Evolutionary conservation across 2,113 vertebrate species (phyloP).

Genomic region (Rhea americana): DNA sequence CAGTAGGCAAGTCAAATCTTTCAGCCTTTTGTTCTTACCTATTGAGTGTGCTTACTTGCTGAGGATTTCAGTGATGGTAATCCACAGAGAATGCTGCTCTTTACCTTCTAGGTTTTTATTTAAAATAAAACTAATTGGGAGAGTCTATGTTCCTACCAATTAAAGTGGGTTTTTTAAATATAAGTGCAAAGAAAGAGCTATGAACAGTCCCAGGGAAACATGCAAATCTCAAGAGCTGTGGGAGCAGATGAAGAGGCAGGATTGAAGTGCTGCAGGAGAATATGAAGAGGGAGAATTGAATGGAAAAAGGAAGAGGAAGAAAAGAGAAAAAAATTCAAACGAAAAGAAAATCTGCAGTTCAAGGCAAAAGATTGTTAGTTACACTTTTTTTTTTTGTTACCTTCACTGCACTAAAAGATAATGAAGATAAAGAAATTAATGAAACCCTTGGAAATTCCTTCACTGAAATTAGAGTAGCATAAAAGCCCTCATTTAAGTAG

Average conservation of each 20-base stretch:
- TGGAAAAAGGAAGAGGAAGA: neutral
- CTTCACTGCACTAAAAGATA: neutral
- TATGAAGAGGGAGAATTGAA: neutral
- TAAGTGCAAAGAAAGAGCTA: neutral
- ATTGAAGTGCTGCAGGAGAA: neutral
- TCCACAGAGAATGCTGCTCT: neutral
- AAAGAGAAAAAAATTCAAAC: neutral
- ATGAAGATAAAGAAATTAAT: neutral
- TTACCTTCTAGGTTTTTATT: neutral
- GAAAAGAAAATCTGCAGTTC: neutral
- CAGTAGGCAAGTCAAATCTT: neutral
- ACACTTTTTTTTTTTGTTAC: neutral
- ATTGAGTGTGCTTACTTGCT: neutral
- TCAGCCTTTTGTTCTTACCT: neutral
- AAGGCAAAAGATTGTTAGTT: neutral
- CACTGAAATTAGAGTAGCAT: neutral
- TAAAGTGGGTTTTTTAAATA: neutral
- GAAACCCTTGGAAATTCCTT: neutral
- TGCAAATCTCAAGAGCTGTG: neutral
- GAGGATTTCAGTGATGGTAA: neutral
- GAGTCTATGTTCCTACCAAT: neutral
- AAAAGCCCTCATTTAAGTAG: neutral
- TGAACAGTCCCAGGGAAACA: neutral
- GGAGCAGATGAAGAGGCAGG: neutral
- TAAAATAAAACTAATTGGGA: slow-evolving; percentile 10